phyloP scores from a whole-genome alignment of 2,797 vertebrate species.

The Sitta carolinensis region DNA sequence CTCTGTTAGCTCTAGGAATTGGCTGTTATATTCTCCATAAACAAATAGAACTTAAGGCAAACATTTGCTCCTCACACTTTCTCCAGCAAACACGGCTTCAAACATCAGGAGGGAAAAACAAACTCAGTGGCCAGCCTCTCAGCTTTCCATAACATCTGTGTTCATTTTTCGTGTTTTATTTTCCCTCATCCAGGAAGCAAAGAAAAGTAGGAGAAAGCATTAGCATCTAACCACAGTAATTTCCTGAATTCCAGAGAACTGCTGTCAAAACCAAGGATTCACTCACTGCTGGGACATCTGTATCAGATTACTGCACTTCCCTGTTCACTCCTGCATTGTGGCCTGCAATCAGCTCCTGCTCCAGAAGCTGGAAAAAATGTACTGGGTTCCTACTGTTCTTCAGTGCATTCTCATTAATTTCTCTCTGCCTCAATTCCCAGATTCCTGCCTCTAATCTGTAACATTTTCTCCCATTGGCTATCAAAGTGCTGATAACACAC shows the following conservation, averaged over 20 bases:
- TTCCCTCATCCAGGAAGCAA: background rate
- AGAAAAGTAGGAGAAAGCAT: slow-evolving; percentile 6
- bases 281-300: slow-evolving; percentile 30
- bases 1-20: background rate
- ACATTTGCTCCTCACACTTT: background rate
- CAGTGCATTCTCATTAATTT: background rate
- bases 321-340: background rate
- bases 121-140: background rate
- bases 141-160: background rate
- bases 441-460: background rate
- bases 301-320: slow-evolving; percentile 40
- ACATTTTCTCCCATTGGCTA: background rate
- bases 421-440: background rate
- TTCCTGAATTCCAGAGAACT: slow-evolving; percentile 54
- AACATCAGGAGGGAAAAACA: background rate
- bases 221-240: slow-evolving; percentile 44
- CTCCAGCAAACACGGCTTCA: background rate
- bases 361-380: slow-evolving; percentile 2
- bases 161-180: background rate
- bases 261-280: slow-evolving; percentile 45
- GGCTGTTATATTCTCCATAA: background rate
- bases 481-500: background rate
- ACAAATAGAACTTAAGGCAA: background rate
- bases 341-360: background rate
- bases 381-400: background rate